Percentiles rank a stretch among this genome's conserved stretches.
Conservation (phyloP, 2,113 vertebrate genomes). For the Struthidea cinerea region DNA sequence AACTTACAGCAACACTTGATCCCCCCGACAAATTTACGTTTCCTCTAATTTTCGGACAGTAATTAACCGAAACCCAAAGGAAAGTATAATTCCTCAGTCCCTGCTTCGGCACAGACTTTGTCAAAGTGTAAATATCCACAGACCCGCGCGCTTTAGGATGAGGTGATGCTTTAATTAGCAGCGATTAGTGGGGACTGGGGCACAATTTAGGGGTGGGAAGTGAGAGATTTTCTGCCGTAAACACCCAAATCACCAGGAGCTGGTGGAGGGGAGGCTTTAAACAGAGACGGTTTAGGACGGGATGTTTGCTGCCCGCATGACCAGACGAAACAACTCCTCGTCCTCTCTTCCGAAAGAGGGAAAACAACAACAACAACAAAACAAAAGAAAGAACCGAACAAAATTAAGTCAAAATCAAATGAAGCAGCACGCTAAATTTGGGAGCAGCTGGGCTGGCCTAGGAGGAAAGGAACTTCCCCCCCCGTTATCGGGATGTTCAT, state of each 20-base stretch:
- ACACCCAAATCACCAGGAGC: not conserved
- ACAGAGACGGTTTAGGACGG: not conserved
- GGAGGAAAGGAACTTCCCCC: not conserved
- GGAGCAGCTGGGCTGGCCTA: not conserved
- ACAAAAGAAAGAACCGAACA: too few relatives aligned
- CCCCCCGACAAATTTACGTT: not conserved
- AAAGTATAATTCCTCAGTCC: rapidly evolving
- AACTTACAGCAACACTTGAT: not conserved
- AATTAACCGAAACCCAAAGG: not conserved
- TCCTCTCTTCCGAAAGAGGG: too few relatives aligned
- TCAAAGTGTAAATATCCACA: not conserved
- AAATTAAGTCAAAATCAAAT: not conserved
- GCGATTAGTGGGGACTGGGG: not conserved
- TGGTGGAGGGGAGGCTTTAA: not conserved
- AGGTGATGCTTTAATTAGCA: not conserved
- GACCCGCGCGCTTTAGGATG: not conserved
- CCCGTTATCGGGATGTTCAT: rapidly evolving
- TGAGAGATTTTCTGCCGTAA: not conserved
- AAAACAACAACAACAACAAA: not conserved
- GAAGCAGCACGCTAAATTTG: not conserved
- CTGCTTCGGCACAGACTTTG: not conserved
- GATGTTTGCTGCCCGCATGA: not conserved
- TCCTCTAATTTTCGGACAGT: not conserved
- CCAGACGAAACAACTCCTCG: not conserved
- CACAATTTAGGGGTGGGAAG: not conserved